Base-by-base conservation (phyloP, 2,888 invertebrate genomes). In the Phragmatobia fuliginosa region DNA sequence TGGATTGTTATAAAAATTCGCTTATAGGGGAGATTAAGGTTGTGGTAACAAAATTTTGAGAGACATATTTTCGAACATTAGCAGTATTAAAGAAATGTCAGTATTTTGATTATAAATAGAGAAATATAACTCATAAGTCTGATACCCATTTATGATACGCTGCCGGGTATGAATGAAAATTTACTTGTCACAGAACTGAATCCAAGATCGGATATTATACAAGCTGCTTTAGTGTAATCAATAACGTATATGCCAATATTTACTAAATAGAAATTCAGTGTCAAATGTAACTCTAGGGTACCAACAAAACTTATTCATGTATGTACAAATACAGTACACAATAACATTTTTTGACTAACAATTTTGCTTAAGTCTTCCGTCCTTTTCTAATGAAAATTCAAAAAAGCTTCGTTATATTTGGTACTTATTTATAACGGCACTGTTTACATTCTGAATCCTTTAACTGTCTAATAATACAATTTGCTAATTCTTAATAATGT, bases 281-380 rank as follows among this genome's bases (percentile, higher is more conserved):
- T 94, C 94, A 94, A 94, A 83, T 90, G 88, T 93, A 93, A 93
- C 87, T 88, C 81, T 93, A 93, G 91, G 93, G 91, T 92, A 93
- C 91, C 92, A 92, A 92, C 84, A 82, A 84, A 89, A 88, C 85
- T 80, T 81, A 86, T 86, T 84, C 87, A 86, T 87, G 81, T 84
- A 87, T 87, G n/a, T n/a, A n/a, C n/a, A n/a, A 84, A 85, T 88
- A 84, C 82, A 71, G 87, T 87, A 85, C 87, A 84, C 82, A 71
- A 87, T 87, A 85, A 85, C 84, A 84, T 84, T 87, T 89, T 88
- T 87, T 86, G 83, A 82, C 83, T 84, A 83, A 82, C 84, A 87
- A 85, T 71, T 90, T 92, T 90, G 92, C 92, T 94, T 91, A 89
- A 86, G 93, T 94, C 94, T 95, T 95, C 94, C 94, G 94, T 95